Conservation (phyloP, 1,140 invertebrate species). For the Brachionus paranguensis region DNA sequence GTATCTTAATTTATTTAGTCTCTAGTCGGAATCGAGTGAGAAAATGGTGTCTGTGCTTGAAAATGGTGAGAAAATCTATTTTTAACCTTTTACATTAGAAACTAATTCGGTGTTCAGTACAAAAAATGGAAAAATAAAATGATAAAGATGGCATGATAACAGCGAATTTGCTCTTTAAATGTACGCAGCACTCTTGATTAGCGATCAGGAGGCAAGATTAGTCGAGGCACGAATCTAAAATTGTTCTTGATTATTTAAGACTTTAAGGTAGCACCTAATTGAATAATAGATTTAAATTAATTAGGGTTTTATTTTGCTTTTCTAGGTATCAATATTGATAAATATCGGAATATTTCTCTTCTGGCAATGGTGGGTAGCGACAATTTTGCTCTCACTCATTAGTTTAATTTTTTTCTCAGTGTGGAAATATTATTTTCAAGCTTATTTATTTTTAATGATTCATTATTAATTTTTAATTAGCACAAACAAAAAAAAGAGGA, state of each 20-base stretch:
- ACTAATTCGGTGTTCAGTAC: neutral
- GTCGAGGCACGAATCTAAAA: neutral
- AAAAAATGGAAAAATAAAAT: neutral
- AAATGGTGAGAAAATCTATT: neutral
- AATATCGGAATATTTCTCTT: neutral
- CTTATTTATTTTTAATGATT: conserved; percentile 26
- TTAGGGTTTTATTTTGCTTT: neutral
- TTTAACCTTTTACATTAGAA: neutral
- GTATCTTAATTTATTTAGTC: conserved; percentile 1
- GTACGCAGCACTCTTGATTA: neutral
- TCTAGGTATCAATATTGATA: neutral
- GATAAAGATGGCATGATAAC: neutral
- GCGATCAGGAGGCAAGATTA: conserved; percentile 10
- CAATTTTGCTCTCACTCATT: neutral
- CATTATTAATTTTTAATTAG: conserved; percentile 29
- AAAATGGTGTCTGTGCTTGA: neutral
- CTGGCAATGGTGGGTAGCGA: neutral
- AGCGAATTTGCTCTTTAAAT: neutral
- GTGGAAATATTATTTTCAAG: conserved; percentile 21
- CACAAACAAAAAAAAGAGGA: neutral
- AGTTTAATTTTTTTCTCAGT: conserved; percentile 1
- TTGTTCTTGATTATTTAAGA: neutral
- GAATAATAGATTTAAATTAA: neutral
- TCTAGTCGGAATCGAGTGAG: neutral
- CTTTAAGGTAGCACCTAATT: neutral